Evolutionary conservation across 2,797 vertebrate species (phyloP).

Genomic region (Enteromius afrohamiltoni): DNA sequence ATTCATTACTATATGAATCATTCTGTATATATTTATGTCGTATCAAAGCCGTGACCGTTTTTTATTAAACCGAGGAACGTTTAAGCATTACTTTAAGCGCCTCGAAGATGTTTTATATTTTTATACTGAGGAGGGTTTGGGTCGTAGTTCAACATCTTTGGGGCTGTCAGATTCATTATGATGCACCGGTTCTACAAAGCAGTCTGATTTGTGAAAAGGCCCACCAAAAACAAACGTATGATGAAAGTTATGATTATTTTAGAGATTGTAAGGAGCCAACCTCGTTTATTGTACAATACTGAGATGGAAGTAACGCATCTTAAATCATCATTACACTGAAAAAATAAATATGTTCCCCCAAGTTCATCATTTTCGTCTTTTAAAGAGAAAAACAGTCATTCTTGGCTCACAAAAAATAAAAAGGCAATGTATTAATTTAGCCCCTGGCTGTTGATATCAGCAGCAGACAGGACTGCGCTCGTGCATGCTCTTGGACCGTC

Average conservation of each 20-base stretch:
- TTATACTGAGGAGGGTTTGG: neutral
- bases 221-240: neutral
- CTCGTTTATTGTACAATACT: neutral
- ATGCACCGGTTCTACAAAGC: neutral
- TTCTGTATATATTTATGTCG: neutral
- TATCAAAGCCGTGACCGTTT: neutral
- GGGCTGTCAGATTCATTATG: neutral
- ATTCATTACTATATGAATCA: neutral
- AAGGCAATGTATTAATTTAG: slow-evolving; percentile 64
- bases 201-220: neutral
- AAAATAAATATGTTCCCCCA: neutral
- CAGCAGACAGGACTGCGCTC: slow-evolving; percentile 60
- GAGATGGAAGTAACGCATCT: neutral
- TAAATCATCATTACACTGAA: neutral
- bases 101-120: neutral
- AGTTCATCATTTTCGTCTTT: neutral
- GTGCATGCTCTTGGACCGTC: slow-evolving; percentile 67
- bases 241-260: neutral
- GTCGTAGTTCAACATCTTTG: neutral
- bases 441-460: slow-evolving; percentile 69
- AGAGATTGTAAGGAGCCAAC: neutral
- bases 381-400: slow-evolving; percentile 43
- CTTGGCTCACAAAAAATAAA: slow-evolving; percentile 10
- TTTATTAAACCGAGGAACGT: neutral
- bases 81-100: neutral